phyloP scores from a whole-genome alignment of 2,888 invertebrate genomes.

The Operophtera brumata region DNA sequence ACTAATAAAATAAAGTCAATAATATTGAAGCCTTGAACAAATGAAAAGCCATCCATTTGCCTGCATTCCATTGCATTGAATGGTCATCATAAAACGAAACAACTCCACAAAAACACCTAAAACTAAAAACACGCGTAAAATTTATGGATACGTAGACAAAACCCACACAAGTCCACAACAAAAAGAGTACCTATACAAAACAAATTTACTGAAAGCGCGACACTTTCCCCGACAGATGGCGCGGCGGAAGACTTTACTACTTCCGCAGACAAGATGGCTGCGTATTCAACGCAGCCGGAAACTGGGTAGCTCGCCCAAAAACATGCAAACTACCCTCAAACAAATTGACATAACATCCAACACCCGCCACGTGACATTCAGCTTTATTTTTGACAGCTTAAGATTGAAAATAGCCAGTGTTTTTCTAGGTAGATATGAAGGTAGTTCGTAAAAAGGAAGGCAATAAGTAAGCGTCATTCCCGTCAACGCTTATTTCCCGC shows the following conservation, averaged over 20 bases:
- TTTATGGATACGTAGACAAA: constrained; percentile 24
- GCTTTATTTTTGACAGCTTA: fast-evolving
- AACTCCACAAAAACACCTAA: constrained; percentile 8
- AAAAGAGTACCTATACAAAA: constrained; percentile 48
- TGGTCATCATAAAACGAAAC: not conserved
- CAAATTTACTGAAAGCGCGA: constrained; percentile 37
- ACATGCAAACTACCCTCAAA: constrained; percentile 49
- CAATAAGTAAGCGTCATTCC: constrained; percentile 58
- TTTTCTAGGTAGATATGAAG: constrained; percentile 16
- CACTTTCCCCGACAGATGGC: constrained; percentile 55
- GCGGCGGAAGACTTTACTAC: constrained; percentile 79
- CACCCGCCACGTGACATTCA: not conserved
- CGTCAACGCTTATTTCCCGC: constrained; percentile 71
- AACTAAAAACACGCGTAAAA: constrained; percentile 25
- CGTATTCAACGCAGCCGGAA: constrained; percentile 69
- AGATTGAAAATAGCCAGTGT: constrained; percentile 3
- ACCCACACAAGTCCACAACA: constrained; percentile 30
- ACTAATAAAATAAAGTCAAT: not conserved
- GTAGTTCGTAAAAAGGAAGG: constrained; percentile 42
- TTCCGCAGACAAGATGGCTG: constrained; percentile 78
- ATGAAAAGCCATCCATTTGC: not conserved
- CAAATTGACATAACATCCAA: constrained; percentile 25
- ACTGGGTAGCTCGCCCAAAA: constrained; percentile 63
- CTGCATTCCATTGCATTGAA: too few species aligned
- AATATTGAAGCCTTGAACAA: not conserved